Evolutionary conservation across 2,797 vertebrate species (phyloP).

Genomic region (Tragelaphus eurycerus): DNA sequence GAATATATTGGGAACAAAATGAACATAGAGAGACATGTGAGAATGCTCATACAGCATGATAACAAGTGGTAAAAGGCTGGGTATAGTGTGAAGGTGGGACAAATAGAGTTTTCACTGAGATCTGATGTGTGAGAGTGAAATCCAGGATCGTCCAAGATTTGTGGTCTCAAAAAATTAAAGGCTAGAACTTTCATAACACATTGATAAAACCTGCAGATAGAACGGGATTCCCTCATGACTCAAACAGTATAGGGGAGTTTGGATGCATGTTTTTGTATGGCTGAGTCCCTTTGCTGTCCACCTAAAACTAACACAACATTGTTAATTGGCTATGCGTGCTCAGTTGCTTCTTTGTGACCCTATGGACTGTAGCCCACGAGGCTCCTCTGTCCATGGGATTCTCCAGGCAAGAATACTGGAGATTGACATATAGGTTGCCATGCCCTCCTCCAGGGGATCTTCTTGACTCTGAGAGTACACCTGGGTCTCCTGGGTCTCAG

Average conservation of each 20-base stretch:
- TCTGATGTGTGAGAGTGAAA: background rate
- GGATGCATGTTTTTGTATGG: background rate
- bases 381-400: background rate
- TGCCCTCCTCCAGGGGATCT: background rate
- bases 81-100: background rate
- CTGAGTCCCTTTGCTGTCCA: background rate
- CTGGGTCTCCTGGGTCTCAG: background rate
- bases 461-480: background rate
- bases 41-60: background rate
- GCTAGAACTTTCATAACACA: background rate
- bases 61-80: background rate
- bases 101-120: background rate
- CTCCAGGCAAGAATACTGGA: background rate
- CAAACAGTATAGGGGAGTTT: background rate
- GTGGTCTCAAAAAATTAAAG: background rate
- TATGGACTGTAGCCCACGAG: fast-evolving
- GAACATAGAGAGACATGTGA: background rate
- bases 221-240: fast-evolving
- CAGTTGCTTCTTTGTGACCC: background rate
- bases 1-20: background rate
- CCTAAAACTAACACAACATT: background rate
- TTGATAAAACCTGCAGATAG: background rate
- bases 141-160: background rate
- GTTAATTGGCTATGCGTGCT: background rate
- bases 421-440: background rate